These are phyloP conservation scores for Noctuana brunneofusca DNA, from an alignment of 2,888 invertebrate species.

Conservation along the genomic window DNA sequence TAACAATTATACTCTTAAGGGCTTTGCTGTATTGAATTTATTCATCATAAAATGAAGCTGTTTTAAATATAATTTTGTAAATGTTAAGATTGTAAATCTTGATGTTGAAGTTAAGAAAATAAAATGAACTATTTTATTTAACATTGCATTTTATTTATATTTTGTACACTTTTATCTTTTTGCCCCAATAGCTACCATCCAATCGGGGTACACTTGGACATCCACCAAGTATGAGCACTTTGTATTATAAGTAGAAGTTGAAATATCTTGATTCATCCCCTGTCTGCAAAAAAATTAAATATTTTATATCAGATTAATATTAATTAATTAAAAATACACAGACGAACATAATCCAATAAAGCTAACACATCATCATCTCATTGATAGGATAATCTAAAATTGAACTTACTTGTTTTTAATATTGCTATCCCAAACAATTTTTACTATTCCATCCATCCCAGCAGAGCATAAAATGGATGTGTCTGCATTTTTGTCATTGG, in stretches of 20 bases:
- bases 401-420: conserved; percentile 68
- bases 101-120: background rate
- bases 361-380: no score
- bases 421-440: conserved; percentile 85
- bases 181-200: conserved; percentile 78
- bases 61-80: no score
- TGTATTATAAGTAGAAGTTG: conserved; percentile 73
- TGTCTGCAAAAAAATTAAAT: conserved; percentile 58
- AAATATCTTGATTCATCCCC: conserved; percentile 66
- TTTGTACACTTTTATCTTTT: conserved; percentile 55
- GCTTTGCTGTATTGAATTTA: no score
- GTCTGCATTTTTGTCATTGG: conserved; percentile 55
- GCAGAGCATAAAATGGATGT: conserved; percentile 85
- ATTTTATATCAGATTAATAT: no score
- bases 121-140: background rate
- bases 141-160: conserved; percentile 2
- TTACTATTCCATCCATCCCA: conserved; percentile 85
- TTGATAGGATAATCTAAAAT: no score
- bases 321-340: no score
- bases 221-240: conserved; percentile 78
- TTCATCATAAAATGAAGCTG: background rate
- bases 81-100: background rate
- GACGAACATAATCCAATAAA: background rate
- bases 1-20: no score
- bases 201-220: conserved; percentile 76